phyloP scores from a whole-genome alignment of 2,888 invertebrate genomes.

The Cryptus viduatorius region DNA sequence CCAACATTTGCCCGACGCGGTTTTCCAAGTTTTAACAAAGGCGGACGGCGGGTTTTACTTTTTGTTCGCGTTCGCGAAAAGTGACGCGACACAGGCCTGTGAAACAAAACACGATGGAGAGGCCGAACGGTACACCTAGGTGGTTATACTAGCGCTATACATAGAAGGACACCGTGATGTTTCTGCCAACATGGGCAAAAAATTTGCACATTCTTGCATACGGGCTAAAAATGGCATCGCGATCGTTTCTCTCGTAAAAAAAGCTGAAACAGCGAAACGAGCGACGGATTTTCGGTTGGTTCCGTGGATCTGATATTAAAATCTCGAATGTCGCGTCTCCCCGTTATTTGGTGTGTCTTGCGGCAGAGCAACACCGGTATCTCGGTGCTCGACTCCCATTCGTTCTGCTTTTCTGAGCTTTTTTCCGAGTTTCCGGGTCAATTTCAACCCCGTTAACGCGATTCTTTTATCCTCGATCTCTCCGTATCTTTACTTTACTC shows the following conservation, averaged over 20 bases:
- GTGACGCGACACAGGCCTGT: background rate
- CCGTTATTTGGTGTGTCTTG: background rate
- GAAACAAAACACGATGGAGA: background rate
- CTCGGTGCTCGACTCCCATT: background rate
- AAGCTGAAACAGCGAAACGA: slow-evolving; percentile 46
- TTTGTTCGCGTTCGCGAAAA: background rate
- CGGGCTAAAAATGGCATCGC: background rate
- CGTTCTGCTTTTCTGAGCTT: background rate
- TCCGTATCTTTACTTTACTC: too few relatives aligned
- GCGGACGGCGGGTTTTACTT: background rate
- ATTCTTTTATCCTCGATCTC: background rate
- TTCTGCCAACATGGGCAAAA: slow-evolving; percentile 27
- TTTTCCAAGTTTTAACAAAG: background rate
- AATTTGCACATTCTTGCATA: slow-evolving; percentile 32
- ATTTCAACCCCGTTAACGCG: background rate
- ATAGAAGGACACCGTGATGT: slow-evolving; percentile 5
- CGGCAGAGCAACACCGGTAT: background rate
- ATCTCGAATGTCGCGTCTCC: slow-evolving; percentile 45
- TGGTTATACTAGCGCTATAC: background rate
- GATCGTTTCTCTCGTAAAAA: slow-evolving; percentile 13
- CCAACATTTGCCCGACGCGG: background rate
- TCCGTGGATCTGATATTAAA: slow-evolving; percentile 57
- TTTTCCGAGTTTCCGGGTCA: background rate
- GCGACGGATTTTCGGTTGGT: slow-evolving; percentile 23
- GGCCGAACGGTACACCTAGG: background rate